Base-by-base conservation (phyloP, 2,113 vertebrate species). In the Hylia prasina region DNA sequence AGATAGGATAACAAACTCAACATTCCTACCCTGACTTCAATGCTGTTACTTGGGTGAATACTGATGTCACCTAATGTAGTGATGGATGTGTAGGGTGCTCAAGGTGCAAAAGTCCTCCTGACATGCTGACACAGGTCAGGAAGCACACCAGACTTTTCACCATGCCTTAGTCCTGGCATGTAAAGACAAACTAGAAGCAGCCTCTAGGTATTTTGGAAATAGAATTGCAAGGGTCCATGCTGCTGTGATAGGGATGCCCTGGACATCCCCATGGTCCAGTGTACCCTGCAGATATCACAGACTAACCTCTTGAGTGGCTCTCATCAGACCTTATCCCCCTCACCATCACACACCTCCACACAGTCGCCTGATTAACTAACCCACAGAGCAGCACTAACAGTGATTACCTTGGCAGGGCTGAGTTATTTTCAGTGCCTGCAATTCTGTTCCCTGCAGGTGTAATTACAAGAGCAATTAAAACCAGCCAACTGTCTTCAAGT, bases 391-490 rank as follows among this genome's bases (percentile, higher is more conserved):
- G 81, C 4, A 3, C 84, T 79, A 91, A 87, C 30, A 71, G 85
- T 86, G 93, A 96, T 96, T 96, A 58, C 84, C 42, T 96, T 90
- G 87, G 90, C 93, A 90, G 58, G 71, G 66, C 19, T 95, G 87
- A 91, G 57, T 63, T 91, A 93, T 94, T 96, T 89, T 96, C 91
- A 91, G 75, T 70, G 33, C 31, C 60, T 86, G 63, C 56, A 94
- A 80, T 93, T 95, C 85, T 94, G 22, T 94, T 94, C 88, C 87
- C 95, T 95, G 88, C 82, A 96, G 82, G 87, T 92, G 79, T 94
- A 97, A 96, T 96, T 95, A 90, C 64, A 93, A 95, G 70, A 89
- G 82, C 15, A 10, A 94, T 94, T 87, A 97, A 95, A 95, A 80
- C 37, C 82, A 93, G 66, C 63, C 94, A 95, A 83, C 94, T 90